Percentiles rank a stretch among this genome's conserved stretches.
Evolutionary conservation across 2,888 invertebrate genomes (phyloP).

Genomic region (Germaria angustata): DNA sequence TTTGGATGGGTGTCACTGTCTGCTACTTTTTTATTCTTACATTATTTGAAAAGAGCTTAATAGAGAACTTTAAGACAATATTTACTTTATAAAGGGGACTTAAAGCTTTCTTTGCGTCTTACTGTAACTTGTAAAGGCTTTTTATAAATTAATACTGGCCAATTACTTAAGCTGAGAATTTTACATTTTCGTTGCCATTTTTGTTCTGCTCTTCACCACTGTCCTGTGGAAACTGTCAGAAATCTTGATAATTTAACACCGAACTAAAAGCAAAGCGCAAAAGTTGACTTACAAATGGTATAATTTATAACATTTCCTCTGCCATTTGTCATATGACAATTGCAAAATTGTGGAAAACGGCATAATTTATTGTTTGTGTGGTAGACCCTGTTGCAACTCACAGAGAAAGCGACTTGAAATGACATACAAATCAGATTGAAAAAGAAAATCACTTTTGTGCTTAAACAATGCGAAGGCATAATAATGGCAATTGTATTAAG

Average conservation of each 20-base stretch:
- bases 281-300: constrained; percentile 11
- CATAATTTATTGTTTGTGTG: constrained; percentile 30
- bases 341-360: constrained; percentile 51
- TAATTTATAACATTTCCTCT: constrained; percentile 51
- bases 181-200: neutral
- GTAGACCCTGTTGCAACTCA: constrained; percentile 2
- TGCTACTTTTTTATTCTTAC: no score
- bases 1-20: no score
- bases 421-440: constrained; percentile 32
- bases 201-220: neutral
- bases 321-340: constrained; percentile 65
- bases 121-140: no score
- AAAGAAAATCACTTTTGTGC: constrained; percentile 7
- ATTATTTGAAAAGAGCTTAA: no score
- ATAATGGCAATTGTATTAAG: constrained; percentile 11
- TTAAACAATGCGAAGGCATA: constrained; percentile 21
- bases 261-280: neutral
- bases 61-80: no score
- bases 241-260: constrained; percentile 20
- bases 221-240: constrained; percentile 1
- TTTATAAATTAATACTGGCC: no score
- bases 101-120: no score
- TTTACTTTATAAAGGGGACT: no score
- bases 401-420: constrained; percentile 18
- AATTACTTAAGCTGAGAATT: no score